A percentile compares a stretch with the other conserved stretches of the same genome.
phyloP scores from a whole-genome alignment of 2,888 invertebrate species.

The Scaptomyza parva region DNA sequence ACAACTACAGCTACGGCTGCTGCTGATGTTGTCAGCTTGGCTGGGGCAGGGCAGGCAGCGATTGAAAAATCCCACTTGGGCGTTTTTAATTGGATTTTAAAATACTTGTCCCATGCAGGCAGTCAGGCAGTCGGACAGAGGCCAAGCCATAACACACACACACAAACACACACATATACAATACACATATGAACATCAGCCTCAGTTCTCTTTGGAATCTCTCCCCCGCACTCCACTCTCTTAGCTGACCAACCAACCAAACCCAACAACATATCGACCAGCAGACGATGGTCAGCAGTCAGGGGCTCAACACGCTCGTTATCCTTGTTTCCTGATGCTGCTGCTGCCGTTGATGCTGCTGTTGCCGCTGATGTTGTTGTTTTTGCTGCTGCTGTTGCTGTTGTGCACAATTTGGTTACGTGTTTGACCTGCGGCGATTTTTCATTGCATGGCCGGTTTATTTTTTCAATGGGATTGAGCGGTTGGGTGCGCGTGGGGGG shows the following conservation, averaged over 20 bases:
- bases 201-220: conserved; percentile 9
- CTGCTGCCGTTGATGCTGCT: conserved; percentile 24
- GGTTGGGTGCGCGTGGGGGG: too few species aligned
- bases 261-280: conserved; percentile 62
- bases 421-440: conserved; percentile 80
- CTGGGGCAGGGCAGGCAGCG: conserved; percentile 64
- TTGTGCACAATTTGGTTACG: conserved; percentile 78
- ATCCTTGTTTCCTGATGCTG: conserved; percentile 78
- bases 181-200: conserved; percentile 27
- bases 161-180: background rate
- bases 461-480: too few species aligned
- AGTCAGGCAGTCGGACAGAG: conserved; percentile 28
- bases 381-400: conserved; percentile 31
- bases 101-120: conserved; percentile 82
- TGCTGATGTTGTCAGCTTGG: conserved; percentile 47
- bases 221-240: conserved; percentile 1
- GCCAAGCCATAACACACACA: conserved; percentile 59
- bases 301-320: conserved; percentile 80
- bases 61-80: conserved; percentile 83
- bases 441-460: conserved; percentile 69
- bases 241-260: conserved; percentile 26
- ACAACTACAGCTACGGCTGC: conserved; percentile 8
- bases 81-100: conserved; percentile 85
- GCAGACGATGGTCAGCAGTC: conserved; percentile 61
- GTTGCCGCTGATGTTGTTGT: conserved; percentile 10